Base-by-base conservation (phyloP, 2,797 vertebrate species). In the Calcarius lapponicus region DNA sequence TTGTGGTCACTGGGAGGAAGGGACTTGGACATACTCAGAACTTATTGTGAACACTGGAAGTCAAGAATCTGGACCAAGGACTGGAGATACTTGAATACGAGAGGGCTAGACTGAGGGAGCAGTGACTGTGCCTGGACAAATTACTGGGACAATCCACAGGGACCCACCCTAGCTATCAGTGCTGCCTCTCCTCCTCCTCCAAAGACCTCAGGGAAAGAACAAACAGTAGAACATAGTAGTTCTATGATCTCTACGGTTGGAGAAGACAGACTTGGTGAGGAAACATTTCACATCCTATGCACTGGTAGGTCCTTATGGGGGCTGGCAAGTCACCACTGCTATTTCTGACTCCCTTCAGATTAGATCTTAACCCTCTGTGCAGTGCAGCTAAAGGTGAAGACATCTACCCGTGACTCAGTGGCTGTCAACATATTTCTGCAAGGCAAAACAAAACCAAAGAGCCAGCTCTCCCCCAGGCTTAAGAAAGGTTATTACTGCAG, bases 221-320 rank as follows among this genome's bases (percentile, higher is more conserved):
- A 42, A 60, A 34, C 11, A 43, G 11, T 3, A 71, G 43, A 51
- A 53, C 29, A 53, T 31, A 19, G 28, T 8, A 53, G 10, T 47
- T 57, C 48, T 47, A 18, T 17, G 28, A 57, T 21, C 60, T 36
- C 48, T 20, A 31, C 11, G 5, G 18, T 2, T 66, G 43, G 22
- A 87, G 56, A 66, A 93, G 40, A 61, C 10, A 34, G 32, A 72
- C 8, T 40, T n/a, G 29, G 7, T 2, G 21, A 79, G 26, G 13
- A 73, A 90, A 31, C 10, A n/a, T 22, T 53, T 34, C 34, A 47
- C 42, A 69, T 14, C 14, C 57, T 32, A 26, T 7, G 1, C 13
- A 7, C 42, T 51, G 34, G 18, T 20, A 0, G 0, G 51, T 71
- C 42, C 32, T 74, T n/a, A n/a, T 0, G 28, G 22, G 62, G 17